phyloP scores from a whole-genome alignment of 2,888 invertebrate genomes.

The Apamea epomidion region DNA sequence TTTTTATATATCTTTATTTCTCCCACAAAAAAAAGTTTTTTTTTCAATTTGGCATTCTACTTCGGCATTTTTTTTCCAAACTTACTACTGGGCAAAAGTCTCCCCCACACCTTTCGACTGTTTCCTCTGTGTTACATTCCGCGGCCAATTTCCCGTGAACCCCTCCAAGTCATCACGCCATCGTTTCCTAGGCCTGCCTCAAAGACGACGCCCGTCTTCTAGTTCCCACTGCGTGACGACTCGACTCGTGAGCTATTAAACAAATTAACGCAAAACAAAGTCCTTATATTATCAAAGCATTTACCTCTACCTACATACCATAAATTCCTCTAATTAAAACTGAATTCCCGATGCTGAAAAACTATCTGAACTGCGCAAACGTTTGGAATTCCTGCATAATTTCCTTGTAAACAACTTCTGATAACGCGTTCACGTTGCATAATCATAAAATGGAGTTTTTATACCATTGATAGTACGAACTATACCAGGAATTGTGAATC shows the following conservation, averaged over 20 bases:
- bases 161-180: too few relatives aligned
- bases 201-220: too few relatives aligned
- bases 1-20: too few relatives aligned
- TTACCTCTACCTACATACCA: not conserved
- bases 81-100: too few relatives aligned
- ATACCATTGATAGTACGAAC: constrained; percentile 55
- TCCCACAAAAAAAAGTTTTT: too few relatives aligned
- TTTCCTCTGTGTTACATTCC: too few relatives aligned
- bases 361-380: constrained; percentile 37
- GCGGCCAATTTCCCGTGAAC: too few relatives aligned
- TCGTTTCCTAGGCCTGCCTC: too few relatives aligned
- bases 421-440: constrained; percentile 58
- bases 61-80: too few relatives aligned
- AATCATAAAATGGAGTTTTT: constrained; percentile 62
- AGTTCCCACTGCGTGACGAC: too few relatives aligned
- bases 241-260: not conserved
- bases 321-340: constrained; percentile 41
- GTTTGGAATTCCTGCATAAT: constrained; percentile 62
- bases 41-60: too few relatives aligned
- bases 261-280: not conserved
- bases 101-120: too few relatives aligned
- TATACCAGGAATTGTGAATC: constrained; percentile 44
- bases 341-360: constrained; percentile 49
- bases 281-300: not conserved
- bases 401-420: constrained; percentile 56